phyloP scores from a whole-genome alignment of 2,113 vertebrate species.

The Argyrosomus japonicus region DNA sequence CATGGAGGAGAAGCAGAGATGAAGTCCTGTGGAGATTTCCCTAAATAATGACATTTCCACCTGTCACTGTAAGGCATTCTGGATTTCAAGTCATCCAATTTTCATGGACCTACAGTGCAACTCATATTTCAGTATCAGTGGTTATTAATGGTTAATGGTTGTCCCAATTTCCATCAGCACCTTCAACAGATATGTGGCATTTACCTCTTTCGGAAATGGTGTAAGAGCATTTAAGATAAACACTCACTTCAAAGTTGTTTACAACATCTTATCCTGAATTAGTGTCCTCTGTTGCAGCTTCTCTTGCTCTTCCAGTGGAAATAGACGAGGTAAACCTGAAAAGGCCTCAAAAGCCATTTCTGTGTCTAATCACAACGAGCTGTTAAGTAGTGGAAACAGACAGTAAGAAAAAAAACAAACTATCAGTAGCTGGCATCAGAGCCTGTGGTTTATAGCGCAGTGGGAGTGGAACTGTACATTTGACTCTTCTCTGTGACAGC shows the following conservation, averaged over 20 bases:
- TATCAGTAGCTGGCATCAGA: constrained; percentile 33
- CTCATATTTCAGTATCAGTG: not conserved
- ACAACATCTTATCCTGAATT: constrained; percentile 26
- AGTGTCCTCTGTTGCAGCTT: not conserved
- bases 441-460: constrained; percentile 45
- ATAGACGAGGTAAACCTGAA: not conserved
- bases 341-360: not conserved
- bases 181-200: constrained; percentile 2
- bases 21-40: not conserved
- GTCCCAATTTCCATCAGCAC: constrained; percentile 7
- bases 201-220: constrained; percentile 13
- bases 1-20: not conserved
- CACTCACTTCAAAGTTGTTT: constrained; percentile 43
- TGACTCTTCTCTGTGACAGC: constrained; percentile 78
- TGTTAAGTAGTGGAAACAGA: constrained; percentile 39
- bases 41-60: not conserved
- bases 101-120: not conserved
- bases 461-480: constrained; percentile 71
- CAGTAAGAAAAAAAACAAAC: constrained; percentile 25
- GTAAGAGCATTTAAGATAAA: constrained; percentile 23
- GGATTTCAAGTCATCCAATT: not conserved
- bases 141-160: not conserved
- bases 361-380: constrained; percentile 27
- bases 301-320: not conserved
- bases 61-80: not conserved